These are phyloP conservation scores for Meles meles DNA, from an alignment of 2,113 vertebrate genomes.

Conservation along the genomic window DNA sequence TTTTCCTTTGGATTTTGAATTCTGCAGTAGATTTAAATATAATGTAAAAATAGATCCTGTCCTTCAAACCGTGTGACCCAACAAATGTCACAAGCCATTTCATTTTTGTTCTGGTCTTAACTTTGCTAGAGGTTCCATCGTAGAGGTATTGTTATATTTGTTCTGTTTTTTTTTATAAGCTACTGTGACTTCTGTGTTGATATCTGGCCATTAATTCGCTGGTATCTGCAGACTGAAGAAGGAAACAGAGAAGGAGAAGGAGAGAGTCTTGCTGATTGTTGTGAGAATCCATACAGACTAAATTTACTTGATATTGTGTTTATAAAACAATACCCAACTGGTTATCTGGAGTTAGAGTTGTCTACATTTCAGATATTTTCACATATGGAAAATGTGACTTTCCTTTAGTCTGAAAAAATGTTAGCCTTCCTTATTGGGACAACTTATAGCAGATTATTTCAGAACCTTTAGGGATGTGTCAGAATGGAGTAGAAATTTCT, in stretches of 20 bases:
- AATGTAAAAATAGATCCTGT: conserved; percentile 28
- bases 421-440: neutral
- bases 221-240: conserved; percentile 24
- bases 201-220: neutral
- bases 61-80: conserved; percentile 52
- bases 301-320: conserved; percentile 49
- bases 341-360: neutral
- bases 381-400: neutral
- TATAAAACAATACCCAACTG: conserved; percentile 5
- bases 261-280: neutral
- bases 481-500: neutral
- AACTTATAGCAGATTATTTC: neutral
- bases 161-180: conserved; percentile 51
- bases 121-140: neutral
- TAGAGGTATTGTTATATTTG: neutral
- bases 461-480: neutral
- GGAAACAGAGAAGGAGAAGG: neutral
- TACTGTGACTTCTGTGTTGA: conserved; percentile 14
- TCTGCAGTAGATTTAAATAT: neutral
- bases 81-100: neutral
- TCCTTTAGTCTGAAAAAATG: neutral
- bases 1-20: conserved; percentile 19
- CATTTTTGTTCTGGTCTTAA: neutral
- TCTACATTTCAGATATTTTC: neutral
- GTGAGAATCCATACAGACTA: neutral